A percentile compares a stretch with the other conserved stretches of the same genome.
Evolutionary conservation across 2,797 vertebrate species (phyloP).

Genomic region (Mergus octosetaceus): DNA sequence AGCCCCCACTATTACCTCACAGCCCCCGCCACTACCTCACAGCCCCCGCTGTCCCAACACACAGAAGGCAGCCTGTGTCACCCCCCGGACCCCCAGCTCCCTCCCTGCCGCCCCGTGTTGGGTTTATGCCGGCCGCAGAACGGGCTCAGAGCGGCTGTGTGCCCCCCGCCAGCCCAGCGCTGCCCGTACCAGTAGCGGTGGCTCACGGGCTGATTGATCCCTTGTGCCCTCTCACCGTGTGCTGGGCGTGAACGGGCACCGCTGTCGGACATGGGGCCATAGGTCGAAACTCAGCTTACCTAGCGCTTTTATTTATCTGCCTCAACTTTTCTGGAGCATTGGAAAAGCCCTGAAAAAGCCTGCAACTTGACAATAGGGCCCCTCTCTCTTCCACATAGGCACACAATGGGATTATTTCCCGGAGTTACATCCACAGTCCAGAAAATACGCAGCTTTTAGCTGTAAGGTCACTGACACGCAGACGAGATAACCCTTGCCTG

Average conservation of each 20-base stretch:
- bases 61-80: too few relatives aligned
- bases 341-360: background rate
- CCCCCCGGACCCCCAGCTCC: too few relatives aligned
- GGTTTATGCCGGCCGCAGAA: too few relatives aligned
- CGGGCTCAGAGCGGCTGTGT: too few relatives aligned
- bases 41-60: too few relatives aligned
- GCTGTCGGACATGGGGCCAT: fast-evolving
- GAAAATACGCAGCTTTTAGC: background rate
- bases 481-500: background rate
- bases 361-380: background rate
- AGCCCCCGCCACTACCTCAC: too few relatives aligned
- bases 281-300: background rate
- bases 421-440: fast-evolving
- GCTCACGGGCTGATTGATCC: too few relatives aligned
- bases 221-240: fast-evolving
- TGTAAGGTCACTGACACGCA: background rate
- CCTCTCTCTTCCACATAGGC: background rate
- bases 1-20: too few relatives aligned
- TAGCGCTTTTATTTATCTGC: background rate
- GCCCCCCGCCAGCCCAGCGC: too few relatives aligned
- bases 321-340: background rate
- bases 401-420: background rate
- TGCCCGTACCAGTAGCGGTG: too few relatives aligned
- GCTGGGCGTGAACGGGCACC: fast-evolving
- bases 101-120: too few relatives aligned